A percentile compares a stretch with the other conserved stretches of the same genome.
Evolutionary conservation across 1,140 invertebrate genomes (phyloP).

Genomic region (Ruditapes philippinarum): DNA sequence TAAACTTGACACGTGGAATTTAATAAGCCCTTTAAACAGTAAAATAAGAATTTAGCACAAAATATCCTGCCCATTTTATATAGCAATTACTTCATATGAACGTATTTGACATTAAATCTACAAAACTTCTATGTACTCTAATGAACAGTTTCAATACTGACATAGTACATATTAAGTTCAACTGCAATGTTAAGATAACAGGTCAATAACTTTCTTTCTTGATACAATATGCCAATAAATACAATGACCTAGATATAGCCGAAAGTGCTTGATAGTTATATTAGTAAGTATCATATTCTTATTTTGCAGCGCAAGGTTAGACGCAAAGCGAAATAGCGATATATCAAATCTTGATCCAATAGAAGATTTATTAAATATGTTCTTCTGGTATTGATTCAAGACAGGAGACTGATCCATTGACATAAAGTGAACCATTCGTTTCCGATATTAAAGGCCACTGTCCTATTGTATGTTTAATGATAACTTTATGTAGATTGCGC

Average conservation of each 20-base stretch:
- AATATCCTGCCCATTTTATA: too few species aligned
- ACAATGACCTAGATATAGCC: neutral
- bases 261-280: neutral
- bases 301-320: neutral
- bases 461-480: neutral
- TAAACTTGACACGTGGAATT: too few species aligned
- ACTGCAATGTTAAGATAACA: neutral
- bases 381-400: conserved; percentile 2
- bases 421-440: neutral
- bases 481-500: too few species aligned
- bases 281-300: neutral
- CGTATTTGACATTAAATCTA: too few species aligned
- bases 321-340: neutral
- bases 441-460: neutral
- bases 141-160: too few species aligned
- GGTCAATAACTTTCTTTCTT: neutral
- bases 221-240: neutral
- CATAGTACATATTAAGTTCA: neutral
- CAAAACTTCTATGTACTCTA: too few species aligned
- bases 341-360: neutral
- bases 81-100: too few species aligned
- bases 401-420: neutral
- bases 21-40: too few species aligned
- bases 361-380: conserved; percentile 8
- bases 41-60: too few species aligned